Evolutionary conservation across 2,113 vertebrate species (phyloP), one percentile per base, ranked within the genome.

Genomic region (Microcebus griseorufus): DNA sequence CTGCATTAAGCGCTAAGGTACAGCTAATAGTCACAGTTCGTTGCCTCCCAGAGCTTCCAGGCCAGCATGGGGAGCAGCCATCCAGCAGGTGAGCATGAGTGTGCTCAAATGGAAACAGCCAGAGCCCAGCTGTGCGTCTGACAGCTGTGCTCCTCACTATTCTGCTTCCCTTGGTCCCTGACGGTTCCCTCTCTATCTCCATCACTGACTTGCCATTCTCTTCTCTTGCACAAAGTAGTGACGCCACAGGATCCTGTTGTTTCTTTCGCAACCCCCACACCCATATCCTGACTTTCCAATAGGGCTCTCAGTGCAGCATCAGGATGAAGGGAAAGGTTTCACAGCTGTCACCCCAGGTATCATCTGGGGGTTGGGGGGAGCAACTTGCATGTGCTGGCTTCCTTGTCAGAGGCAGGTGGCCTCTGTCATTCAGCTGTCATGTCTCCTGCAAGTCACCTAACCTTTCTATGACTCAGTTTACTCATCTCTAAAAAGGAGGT

Each of bases 101-200:
- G 55, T 78, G 48, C 25, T 69, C 32, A 65, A 32, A 53, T 13
- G 13, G 42, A 76, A 34, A 58, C 45, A 5, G 14, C 17, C 42
- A 2, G n/a, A 5, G 7, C 17, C 9, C 51, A 93, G 12, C 13
- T 16, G 1, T 4, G 42, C 72, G 42, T 51, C 84, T 9, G 5
- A 25, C 8, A 18, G 6, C 22, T 34, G 2, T 6, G 2, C 29
- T 45, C 5, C 9, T 6, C 9, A 3, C 13, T 16, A 2, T 13
- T 92, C 45, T 29, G 3, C 18, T 18, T 48, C 22, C 79, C 25
- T 8, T 2, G 53, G 53, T 62, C 53, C 64, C 25, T 42, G 27
- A 51, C 20, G 22, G 55, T 67, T 37, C 7, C 64, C 34, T 34
- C n/a, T 29, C 32, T 34, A 1, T 14, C 75, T 12, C 60, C 37